Percentiles rank a stretch among this genome's conserved stretches.
Conservation (phyloP, 2,888 invertebrate species). For the Cephonodes hylas region DNA sequence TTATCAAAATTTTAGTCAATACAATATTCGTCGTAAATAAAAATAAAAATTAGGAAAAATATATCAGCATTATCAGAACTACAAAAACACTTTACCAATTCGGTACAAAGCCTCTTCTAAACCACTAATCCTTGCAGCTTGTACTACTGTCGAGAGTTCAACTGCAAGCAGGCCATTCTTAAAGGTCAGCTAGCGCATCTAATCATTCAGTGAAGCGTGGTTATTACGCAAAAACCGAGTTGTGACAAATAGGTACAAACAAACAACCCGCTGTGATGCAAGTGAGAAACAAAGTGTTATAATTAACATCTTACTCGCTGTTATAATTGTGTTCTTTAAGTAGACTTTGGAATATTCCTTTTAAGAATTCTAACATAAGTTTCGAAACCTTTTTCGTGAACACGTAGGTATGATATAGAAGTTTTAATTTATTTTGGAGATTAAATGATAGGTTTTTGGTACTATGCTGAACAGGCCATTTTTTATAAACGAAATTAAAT, state of each 20-base stretch:
- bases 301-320: conserved; percentile 20
- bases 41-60: too few relatives aligned
- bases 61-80: too few relatives aligned
- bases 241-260: conserved; percentile 30
- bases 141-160: background rate
- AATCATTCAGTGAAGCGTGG: conserved; percentile 56
- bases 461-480: too few relatives aligned
- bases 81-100: too few relatives aligned
- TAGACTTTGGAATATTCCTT: background rate
- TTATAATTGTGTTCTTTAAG: background rate
- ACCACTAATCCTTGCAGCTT: background rate
- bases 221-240: conserved; percentile 45
- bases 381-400: too few relatives aligned
- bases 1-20: too few relatives aligned
- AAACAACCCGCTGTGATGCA: conserved; percentile 28
- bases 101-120: background rate
- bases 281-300: conserved; percentile 28
- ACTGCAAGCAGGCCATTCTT: conserved; percentile 3
- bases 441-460: too few relatives aligned
- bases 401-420: too few relatives aligned
- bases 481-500: too few relatives aligned
- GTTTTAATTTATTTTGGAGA: too few relatives aligned
- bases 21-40: too few relatives aligned
- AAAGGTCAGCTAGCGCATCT: conserved; percentile 59
- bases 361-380: background rate